phyloP scores from a whole-genome alignment of 2,113 vertebrate genomes.

The Herpailurus yagouaroundi region DNA sequence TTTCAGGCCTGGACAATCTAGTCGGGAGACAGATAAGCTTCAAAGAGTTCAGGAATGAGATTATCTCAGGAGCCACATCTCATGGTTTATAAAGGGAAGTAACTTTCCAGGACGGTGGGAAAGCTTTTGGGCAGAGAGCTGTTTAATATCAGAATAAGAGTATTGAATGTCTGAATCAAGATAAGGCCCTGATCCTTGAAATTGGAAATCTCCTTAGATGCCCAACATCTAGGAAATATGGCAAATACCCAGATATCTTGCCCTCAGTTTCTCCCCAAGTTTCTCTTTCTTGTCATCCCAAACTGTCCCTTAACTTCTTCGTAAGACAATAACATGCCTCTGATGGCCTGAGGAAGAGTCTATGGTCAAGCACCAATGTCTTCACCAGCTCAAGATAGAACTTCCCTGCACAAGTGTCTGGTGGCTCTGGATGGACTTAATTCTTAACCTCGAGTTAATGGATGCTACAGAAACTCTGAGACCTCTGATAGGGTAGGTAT shows the following conservation, averaged over 20 bases:
- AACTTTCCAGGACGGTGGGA: neutral
- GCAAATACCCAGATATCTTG: neutral
- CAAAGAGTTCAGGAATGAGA: neutral
- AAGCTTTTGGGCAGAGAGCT: neutral
- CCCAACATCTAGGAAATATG: neutral
- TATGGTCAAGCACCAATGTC: too few relatives aligned
- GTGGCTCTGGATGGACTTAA: neutral
- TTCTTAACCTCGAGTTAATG: neutral
- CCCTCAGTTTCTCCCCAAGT: neutral
- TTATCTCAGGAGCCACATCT: neutral
- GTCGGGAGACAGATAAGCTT: neutral
- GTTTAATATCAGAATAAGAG: neutral
- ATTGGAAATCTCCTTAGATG: neutral
- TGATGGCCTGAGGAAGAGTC: neutral
- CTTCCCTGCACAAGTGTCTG: too few relatives aligned
- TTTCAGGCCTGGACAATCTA: neutral
- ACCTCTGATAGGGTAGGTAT: fast-evolving
- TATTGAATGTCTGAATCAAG: neutral
- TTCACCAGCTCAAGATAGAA: neutral
- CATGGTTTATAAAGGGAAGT: neutral
- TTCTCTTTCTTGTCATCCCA: neutral
- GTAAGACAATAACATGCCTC: neutral
- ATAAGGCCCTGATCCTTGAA: neutral
- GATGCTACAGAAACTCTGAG: too few relatives aligned
- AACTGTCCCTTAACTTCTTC: neutral